Percentiles rank a stretch among this genome's conserved stretches.
Conservation (phyloP, 2,797 vertebrate genomes). For the Sebastes minor region DNA sequence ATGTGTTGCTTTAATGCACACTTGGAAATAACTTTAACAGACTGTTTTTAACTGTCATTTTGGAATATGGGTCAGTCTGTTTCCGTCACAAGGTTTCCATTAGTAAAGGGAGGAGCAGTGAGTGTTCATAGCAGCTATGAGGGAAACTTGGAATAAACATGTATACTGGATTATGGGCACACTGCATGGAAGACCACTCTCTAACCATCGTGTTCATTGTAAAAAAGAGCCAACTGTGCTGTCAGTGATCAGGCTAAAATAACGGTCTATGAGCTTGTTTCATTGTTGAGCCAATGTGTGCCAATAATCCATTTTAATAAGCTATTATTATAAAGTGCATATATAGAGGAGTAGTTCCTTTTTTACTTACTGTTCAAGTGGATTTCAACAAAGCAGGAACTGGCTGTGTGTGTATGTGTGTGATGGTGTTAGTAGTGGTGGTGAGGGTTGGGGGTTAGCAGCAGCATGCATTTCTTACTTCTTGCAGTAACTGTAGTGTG, state of each 20-base stretch:
- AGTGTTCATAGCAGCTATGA: not conserved
- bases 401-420: not conserved
- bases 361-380: not conserved
- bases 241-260: not conserved
- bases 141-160: not conserved
- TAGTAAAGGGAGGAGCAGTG: slow-evolving; percentile 26
- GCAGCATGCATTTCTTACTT: not conserved
- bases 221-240: not conserved
- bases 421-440: not conserved
- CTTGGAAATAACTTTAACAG: not conserved
- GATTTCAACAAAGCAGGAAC: slow-evolving; percentile 22
- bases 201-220: not conserved
- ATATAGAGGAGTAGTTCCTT: not conserved
- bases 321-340: not conserved
- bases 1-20: not conserved
- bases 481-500: not conserved
- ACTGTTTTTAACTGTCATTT: not conserved
- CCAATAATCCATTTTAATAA: not conserved
- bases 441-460: not conserved
- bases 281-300: not conserved
- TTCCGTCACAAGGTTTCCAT: slow-evolving; percentile 46
- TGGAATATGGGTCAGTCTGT: slow-evolving; percentile 30
- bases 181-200: not conserved
- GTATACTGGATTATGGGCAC: not conserved
- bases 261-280: not conserved